These are phyloP conservation scores for Ectemnius lituratus DNA, from an alignment of 2,888 invertebrate genomes.

Conservation along the genomic window DNA sequence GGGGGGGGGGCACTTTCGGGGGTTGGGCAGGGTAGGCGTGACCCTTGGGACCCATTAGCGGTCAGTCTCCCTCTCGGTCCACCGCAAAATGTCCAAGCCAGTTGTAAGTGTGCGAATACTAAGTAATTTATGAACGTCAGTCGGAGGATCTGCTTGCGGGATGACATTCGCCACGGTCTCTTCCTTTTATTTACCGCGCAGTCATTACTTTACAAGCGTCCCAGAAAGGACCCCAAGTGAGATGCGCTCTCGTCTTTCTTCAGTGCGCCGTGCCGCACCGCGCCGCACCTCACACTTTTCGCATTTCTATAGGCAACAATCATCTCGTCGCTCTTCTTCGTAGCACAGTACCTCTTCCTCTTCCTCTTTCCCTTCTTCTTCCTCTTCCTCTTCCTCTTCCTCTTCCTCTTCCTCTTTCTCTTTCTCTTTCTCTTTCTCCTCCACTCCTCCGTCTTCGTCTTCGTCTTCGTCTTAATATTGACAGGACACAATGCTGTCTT, in stretches of 20 bases:
- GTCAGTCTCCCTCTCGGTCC: constrained; percentile 62
- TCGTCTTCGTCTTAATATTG: too few relatives aligned
- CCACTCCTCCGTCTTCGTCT: too few relatives aligned
- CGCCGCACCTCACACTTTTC: constrained; percentile 7
- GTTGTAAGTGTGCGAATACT: constrained; percentile 60
- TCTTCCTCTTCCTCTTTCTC: too few relatives aligned
- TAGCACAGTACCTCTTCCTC: too few relatives aligned
- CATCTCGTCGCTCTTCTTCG: too few relatives aligned
- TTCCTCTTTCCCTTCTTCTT: too few relatives aligned
- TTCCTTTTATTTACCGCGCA: constrained; percentile 38
- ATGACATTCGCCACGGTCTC: constrained; percentile 55
- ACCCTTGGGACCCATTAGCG: constrained; percentile 68
- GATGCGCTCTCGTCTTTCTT: background rate
- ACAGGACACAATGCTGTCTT: too few relatives aligned
- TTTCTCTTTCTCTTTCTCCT: too few relatives aligned
- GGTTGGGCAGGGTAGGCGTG: constrained; percentile 46
- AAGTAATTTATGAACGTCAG: constrained; percentile 68
- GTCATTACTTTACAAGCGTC: constrained; percentile 61
- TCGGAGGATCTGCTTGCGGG: constrained; percentile 54
- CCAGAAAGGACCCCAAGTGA: constrained; percentile 18
- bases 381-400: too few relatives aligned
- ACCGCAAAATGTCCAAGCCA: constrained; percentile 66
- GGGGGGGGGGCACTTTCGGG: constrained; percentile 12
- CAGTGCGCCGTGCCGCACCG: background rate
- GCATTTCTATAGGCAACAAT: background rate